These are phyloP conservation scores for Eulemur mongoz DNA, from an alignment of 2,797 vertebrate genomes.

Conservation along the genomic window DNA sequence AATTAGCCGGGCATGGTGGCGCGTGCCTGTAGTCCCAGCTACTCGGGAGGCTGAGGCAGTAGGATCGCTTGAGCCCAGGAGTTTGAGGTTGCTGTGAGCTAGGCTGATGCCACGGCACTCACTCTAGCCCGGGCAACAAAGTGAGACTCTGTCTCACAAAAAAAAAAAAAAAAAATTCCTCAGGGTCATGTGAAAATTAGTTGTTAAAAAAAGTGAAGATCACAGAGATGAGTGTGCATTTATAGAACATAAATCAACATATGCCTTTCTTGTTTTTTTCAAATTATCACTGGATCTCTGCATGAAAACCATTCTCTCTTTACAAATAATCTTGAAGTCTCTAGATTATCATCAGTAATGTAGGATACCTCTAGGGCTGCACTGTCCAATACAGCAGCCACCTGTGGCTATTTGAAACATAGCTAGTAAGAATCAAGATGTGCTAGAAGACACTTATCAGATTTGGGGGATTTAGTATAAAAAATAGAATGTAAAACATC, in stretches of 20 bases:
- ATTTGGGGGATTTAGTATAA: background rate
- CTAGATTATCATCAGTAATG: background rate
- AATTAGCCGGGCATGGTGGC: too few relatives aligned
- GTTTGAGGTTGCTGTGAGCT: too few relatives aligned
- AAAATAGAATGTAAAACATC: background rate
- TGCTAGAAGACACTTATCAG: background rate
- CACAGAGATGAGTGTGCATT: background rate
- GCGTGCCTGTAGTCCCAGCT: too few relatives aligned
- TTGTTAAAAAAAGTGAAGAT: background rate
- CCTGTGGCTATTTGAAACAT: background rate
- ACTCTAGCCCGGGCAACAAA: too few relatives aligned
- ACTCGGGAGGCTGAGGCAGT: too few relatives aligned
- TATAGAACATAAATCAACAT: background rate
- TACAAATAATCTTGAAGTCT: background rate
- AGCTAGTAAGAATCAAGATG: background rate
- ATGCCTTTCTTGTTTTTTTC: background rate
- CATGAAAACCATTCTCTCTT: background rate
- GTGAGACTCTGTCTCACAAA: background rate
- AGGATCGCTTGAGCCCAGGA: too few relatives aligned
- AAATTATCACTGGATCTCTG: background rate
- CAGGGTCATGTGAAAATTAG: background rate
- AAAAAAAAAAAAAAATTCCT: conserved; percentile 18
- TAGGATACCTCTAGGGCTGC: background rate
- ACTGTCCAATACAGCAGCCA: background rate
- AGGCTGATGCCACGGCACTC: too few relatives aligned